These are phyloP conservation scores for Zosterops lateralis DNA, from an alignment of 2,113 vertebrate genomes.

Conservation along the genomic window DNA sequence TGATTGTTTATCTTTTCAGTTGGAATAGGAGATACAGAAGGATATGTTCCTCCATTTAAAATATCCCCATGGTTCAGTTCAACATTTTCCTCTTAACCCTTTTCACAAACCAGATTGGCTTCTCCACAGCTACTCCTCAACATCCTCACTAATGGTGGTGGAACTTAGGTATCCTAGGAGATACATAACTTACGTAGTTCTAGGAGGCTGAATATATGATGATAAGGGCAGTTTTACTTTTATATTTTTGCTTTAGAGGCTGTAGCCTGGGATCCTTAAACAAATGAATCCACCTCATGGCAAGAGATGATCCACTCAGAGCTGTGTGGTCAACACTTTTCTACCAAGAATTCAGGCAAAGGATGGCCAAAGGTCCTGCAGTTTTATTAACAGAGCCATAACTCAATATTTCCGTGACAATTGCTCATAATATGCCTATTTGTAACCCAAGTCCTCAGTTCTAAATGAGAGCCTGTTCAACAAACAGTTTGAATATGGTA, in stretches of 20 bases:
- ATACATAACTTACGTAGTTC: neutral
- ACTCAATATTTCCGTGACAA: neutral
- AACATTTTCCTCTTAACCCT: neutral
- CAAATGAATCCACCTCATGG: neutral
- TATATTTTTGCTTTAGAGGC: neutral
- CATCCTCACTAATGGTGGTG: neutral
- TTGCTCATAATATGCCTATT: neutral
- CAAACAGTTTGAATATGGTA: neutral
- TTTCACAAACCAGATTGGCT: neutral
- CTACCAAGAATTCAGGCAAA: neutral
- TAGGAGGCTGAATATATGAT: neutral
- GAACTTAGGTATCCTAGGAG: neutral
- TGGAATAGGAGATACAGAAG: neutral
- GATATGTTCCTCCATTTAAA: neutral
- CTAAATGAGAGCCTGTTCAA: neutral
- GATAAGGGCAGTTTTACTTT: neutral
- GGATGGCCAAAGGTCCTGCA: neutral
- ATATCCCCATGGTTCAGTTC: neutral
- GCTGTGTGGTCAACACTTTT: neutral
- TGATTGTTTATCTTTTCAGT: neutral
- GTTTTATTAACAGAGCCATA: neutral
- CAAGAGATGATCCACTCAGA: neutral
- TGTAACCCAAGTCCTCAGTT: neutral
- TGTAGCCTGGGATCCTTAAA: neutral
- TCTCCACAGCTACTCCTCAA: neutral